A percentile compares a stretch with the other conserved stretches of the same genome.
These are phyloP conservation scores for Ganaspis brasiliensis DNA, from an alignment of 2,888 invertebrate species.

Conservation along the genomic window DNA sequence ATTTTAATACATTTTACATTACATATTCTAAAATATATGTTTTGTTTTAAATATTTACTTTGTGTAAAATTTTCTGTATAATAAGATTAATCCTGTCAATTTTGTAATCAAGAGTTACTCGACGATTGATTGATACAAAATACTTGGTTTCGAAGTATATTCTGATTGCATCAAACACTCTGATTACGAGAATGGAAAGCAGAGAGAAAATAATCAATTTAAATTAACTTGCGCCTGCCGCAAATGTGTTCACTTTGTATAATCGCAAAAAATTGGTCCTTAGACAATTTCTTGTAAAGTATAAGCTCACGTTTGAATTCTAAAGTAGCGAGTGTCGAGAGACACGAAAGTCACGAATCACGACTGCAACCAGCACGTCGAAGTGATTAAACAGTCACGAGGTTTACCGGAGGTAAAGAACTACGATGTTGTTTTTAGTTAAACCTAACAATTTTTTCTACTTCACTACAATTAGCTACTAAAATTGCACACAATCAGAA, in stretches of 20 bases:
- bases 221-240: slow-evolving; percentile 8
- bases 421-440: slow-evolving; percentile 7
- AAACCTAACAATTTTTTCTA: not conserved
- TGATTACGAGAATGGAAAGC: not conserved
- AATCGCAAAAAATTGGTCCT: slow-evolving; percentile 4
- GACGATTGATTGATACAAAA: no score
- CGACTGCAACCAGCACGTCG: slow-evolving; percentile 66
- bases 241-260: slow-evolving; percentile 23
- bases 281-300: slow-evolving; percentile 7
- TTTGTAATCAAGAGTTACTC: no score
- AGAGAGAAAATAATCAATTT: not conserved
- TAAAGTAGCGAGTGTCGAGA: slow-evolving; percentile 10
- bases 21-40: no score
- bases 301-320: slow-evolving; percentile 25
- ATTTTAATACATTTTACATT: no score
- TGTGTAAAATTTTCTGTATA: no score
- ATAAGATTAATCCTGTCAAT: no score
- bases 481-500: not conserved
- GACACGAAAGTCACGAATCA: slow-evolving; percentile 67
- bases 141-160: no score
- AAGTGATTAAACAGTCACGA: slow-evolving; percentile 53
- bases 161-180: no score
- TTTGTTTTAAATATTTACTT: no score
- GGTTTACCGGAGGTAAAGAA: slow-evolving; percentile 21
- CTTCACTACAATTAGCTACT: not conserved